Evolutionary conservation across 1,140 invertebrate species (phyloP), one percentile per base, ranked within the genome.

Genomic region (Phocides pigmalion): DNA sequence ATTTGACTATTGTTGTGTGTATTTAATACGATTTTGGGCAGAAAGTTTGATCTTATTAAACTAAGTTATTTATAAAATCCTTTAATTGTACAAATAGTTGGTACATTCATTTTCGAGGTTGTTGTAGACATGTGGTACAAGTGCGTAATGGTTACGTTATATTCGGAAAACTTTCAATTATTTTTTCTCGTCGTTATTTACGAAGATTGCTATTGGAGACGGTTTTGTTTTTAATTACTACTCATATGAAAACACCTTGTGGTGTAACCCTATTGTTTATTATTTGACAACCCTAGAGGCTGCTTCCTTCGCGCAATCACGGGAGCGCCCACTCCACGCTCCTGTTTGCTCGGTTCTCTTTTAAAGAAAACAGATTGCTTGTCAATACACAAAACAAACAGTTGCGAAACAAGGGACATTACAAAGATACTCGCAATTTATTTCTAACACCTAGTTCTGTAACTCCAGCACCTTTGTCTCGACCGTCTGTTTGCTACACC

Each of bases 301-400:
- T 19, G 68, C 72, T 72, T 76, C 77, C 80, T 88, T 80, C 69
- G 72, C 76, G 79, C 83, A 89, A 87, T 85, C 81, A 82, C 71
- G 66, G 69, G 70, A 64, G 54, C 68, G 62, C 70, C 72, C 75
- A 75, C 67, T 72, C 50, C 67, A 47, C 58, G 53, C 50, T 74
- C 56, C 54, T 86, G 73, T 87, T 89, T 87, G 72, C 71, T 66
- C 69, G 72, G 72, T 78, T 78, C 83, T 82, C 79, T 85, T 82
- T 76, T 77, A 79, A 78, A 72, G 64, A 72, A 76, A 77, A 76
- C 70, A 73, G 76, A 84, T 80, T 79, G 82, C 73, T 77, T 82
- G 83, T 87, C 83, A 87, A 89, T 82, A 87, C 67, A 80, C 66
- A 79, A 69, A 66, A 74, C 66, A 89, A 87, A 85, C 72, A 82